Conservation (phyloP, 1,140 invertebrate genomes). For the Luehdorfia chinensis region DNA sequence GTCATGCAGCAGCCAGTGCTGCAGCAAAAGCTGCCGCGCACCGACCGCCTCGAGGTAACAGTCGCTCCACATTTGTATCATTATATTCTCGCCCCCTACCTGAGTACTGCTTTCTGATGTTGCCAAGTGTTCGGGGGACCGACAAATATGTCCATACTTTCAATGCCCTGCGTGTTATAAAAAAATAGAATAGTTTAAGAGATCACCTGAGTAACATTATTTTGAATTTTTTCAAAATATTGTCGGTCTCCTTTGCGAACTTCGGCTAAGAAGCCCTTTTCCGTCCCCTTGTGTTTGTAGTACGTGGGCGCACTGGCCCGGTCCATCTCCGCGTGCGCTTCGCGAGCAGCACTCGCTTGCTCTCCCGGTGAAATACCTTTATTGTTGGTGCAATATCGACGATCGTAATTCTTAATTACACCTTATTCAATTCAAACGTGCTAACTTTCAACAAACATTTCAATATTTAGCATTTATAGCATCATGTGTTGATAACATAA, state of each 20-base stretch:
- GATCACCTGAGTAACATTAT: neutral
- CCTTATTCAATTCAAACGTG: no score
- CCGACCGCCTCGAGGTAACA: constrained; percentile 95
- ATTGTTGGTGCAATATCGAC: constrained; percentile 40
- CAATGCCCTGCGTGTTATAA: neutral
- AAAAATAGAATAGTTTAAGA: constrained; percentile 10
- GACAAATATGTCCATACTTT: constrained; percentile 25
- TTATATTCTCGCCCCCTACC: constrained; percentile 20
- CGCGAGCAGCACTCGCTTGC: constrained; percentile 69
- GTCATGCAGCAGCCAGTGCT: constrained; percentile 90
- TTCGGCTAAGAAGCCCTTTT: constrained; percentile 40
- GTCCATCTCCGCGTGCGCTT: constrained; percentile 57
- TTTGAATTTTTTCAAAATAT: constrained; percentile 7
- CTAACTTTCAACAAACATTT: no score
- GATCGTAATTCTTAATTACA: no score
- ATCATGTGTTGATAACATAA: no score
- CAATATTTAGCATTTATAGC: no score
- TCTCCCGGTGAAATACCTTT: constrained; percentile 51
- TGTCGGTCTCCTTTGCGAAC: constrained; percentile 51
- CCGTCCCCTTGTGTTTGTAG: constrained; percentile 52
- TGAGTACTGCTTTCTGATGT: constrained; percentile 57
- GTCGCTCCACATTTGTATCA: constrained; percentile 18
- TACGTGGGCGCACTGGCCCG: constrained; percentile 51
- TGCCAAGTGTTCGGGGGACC: constrained; percentile 49
- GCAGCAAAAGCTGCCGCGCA: constrained; percentile 95